Base-by-base conservation (phyloP, 2,888 invertebrate species). In the Ypsolopha scabrella region DNA sequence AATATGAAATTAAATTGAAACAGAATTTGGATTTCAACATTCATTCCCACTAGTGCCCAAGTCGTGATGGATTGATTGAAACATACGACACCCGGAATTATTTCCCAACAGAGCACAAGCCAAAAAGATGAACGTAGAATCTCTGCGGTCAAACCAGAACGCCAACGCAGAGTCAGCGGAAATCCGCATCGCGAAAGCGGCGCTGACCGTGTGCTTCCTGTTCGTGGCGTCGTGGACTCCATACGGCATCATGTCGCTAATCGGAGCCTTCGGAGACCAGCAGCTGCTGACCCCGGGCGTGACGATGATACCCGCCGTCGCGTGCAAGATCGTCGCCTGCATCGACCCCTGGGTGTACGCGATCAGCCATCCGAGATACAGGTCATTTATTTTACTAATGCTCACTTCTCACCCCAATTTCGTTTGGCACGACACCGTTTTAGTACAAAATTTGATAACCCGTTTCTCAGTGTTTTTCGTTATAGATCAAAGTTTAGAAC, bases 301-400 rank as follows among this genome's bases (percentile, higher is more conserved):
- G 0, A 93, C 94, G 0, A 95, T 95, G 95, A 90, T 95, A 60
- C 95, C 95, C 6, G 95, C 95, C 0, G 90, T 93, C 56, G 90
- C 94, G 37, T 95, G 95, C 67, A 97, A 97, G 85, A 85, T 92
- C 51, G 96, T 96, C 0, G 96, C 97, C 0, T 96, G 96, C 75
- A 90, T 96, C 66, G 96, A 97, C 79, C 97, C 97, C 0, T 95
- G 95, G 86, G 92, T 95, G 1, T 96, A 95, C 64, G 95, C 95
- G 6, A 94, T 95, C 60, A 96, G 94, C 68, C 97, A 97, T 88
- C 96, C 96, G 6, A 93, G 90, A 82, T 94, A 93, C 86, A 90
- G 95, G 93, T 92, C 72, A 50, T 35, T 54, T 13, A 38, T n/a
- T n/a, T 45, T 11, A 57, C n/a, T n/a, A n/a, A n/a, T n/a, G n/a